Evolutionary conservation across 2,113 vertebrate species (phyloP), one percentile per base, ranked within the genome.

Genomic region (Bostrychus sinensis): DNA sequence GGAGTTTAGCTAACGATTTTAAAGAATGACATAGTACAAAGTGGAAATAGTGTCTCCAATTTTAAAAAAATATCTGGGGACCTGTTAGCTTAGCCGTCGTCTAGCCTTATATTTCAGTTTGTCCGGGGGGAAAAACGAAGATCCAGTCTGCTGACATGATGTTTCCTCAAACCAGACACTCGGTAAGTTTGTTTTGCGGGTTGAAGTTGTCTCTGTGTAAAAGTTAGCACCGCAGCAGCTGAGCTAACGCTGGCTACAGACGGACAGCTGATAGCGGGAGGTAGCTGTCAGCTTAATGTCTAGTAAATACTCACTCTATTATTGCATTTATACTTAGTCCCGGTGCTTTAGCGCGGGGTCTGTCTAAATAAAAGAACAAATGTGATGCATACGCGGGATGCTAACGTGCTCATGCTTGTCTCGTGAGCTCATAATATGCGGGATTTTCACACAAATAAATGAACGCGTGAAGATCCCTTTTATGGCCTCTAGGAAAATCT

Each of bases 161-260:
- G 92, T 93, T 93, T 93, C 92, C 92, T 91, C 91, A 92, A 90
- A 89, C 92, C 20, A 92, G 92, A 75, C 92, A 93, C 88, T 91
- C 91, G 91, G 92, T 93, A 74, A 92, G 92, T 89, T 42, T 48
- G 45, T 25, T 25, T 25, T 34, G 10, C 46, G 20, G 13, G 32
- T 68, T 20, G 23, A 77, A 78, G 75, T 75, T 65, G 71, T 78
- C 59, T 51, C 62, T 1, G 70, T 43, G 60, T 26, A 57, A 76
- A 78, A 70, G 48, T 58, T 20, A 58, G 50, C 45, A 25, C 10
- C 13, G 45, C n/a, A 48, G 45, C 62, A 39, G 28, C 50, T 13
- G 59, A 64, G 82, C 85, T 87, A 83, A 75, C 28, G 69, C 61
- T 75, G 78, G 72, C 71, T 81, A 84, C 60, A 79, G 20, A 0